Base-by-base conservation (phyloP, 1,140 invertebrate species). In the Leptinotarsa defecta region DNA sequence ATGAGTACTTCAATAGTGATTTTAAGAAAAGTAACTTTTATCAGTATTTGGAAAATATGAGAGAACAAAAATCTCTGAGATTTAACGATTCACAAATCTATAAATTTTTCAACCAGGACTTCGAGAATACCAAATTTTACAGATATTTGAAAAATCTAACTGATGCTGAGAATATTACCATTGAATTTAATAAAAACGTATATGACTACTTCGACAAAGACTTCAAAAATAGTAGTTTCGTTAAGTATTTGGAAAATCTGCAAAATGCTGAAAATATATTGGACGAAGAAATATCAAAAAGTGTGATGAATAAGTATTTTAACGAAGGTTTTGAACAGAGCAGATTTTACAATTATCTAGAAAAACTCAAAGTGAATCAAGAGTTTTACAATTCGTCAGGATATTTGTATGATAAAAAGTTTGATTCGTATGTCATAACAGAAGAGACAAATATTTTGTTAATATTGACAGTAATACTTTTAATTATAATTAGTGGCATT, bases 171-270 rank as follows among this genome's bases (percentile, higher is more conserved):
- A 73, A 63, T 48, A 43, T 27, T 13, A 71, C 69, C 4, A 57
- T 19, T 4, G 69, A 57, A 8, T 71, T 73, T 22, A 64, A 73
- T 4, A 73, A 57, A 63, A 73, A 19, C 48, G 5, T 73, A 27
- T 64, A 73, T 48, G 27, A 73, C 27, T 73, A 73, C n/a, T 73
- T 73, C 71, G 63, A 73, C 34, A 73, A 48, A 5, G 61, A 73
- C 34, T 73, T 73, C 27, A 73, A 19, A n/a, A 48, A 63, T 19
- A 73, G 48, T 64, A 63, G 48, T 64, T 63, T 73, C 17, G 57
- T 73, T 4, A 73, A 63, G 22, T 73, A 73, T 48, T 48, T 73
- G 11, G 49, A 61, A 13, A 61, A 62, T 43, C 0, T 69, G 19
- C n/a, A 61, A 62, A 27, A 27, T 17, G 49, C 15, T 27, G 24